A percentile compares a stretch with the other conserved stretches of the same genome.
phyloP scores from a whole-genome alignment of 2,797 vertebrate species.

The Scarus forsteni region DNA sequence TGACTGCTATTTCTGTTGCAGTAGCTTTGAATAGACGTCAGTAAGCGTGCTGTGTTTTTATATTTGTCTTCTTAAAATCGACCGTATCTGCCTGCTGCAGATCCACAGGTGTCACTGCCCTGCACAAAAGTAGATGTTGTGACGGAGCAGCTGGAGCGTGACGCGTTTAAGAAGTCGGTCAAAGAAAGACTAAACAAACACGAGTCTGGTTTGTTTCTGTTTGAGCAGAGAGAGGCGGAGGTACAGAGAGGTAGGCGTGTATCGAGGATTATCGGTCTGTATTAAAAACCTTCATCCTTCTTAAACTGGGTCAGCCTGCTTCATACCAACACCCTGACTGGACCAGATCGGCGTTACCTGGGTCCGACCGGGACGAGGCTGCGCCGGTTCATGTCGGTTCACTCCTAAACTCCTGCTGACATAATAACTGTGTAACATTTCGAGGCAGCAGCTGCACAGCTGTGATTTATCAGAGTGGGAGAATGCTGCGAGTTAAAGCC shows the following conservation, averaged over 20 bases:
- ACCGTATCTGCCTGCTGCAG: no score
- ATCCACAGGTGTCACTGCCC: no score
- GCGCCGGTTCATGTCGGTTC: neutral
- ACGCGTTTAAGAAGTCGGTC: neutral
- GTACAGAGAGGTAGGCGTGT: neutral
- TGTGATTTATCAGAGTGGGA: no score
- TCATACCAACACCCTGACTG: constrained; percentile 10
- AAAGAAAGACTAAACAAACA: neutral
- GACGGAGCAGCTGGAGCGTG: no score
- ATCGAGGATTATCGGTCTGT: constrained; percentile 56
- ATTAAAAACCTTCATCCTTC: constrained; percentile 67
- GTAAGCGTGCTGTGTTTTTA: no score
- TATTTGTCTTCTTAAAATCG: no score
- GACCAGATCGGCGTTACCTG: constrained; percentile 5
- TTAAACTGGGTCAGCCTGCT: constrained; percentile 41
- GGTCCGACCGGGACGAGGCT: neutral
- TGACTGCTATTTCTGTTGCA: no score
- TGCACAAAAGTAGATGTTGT: no score
- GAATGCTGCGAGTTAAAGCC: no score
- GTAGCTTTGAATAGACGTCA: no score
- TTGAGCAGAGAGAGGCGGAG: neutral
- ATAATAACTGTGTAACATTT: neutral
- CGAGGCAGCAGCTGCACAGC: no score
- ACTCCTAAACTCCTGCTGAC: neutral
- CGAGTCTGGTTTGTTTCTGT: neutral